Evolutionary conservation across 2,888 invertebrate species (phyloP).

Genomic region (Cyaniris semiargus): DNA sequence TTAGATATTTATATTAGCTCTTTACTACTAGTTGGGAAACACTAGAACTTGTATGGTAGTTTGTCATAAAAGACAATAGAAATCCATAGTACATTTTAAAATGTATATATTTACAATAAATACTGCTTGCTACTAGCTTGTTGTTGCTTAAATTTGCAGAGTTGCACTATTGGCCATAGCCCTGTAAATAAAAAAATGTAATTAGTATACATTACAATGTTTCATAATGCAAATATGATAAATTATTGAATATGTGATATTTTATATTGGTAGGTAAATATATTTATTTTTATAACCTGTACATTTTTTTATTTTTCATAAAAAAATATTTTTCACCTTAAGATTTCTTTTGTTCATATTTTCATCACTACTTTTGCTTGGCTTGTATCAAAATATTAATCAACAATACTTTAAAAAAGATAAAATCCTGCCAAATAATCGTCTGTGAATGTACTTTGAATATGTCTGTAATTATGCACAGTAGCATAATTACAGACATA

Average conservation of each 20-base stretch:
- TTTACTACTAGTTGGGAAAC: background rate
- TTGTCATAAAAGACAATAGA: background rate
- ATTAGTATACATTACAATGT: background rate
- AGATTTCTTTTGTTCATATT: too few species aligned
- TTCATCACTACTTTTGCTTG: too few species aligned
- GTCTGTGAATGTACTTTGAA: too few species aligned
- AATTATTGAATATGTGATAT: background rate
- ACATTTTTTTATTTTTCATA: too few species aligned
- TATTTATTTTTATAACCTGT: slow-evolving; percentile 1
- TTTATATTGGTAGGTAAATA: slow-evolving; percentile 3
- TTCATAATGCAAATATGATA: background rate
- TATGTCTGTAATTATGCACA: too few species aligned
- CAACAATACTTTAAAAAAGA: too few species aligned
- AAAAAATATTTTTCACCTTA: too few species aligned
- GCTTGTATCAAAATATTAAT: too few species aligned
- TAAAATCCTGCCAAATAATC: too few species aligned
- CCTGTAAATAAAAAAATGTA: background rate
- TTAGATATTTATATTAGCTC: background rate
- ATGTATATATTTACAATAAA: background rate
- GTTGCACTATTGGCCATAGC: background rate
- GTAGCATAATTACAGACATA: too few species aligned
- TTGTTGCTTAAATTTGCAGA: background rate
- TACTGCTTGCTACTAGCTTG: background rate
- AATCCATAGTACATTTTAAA: background rate
- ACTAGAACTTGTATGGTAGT: background rate